phyloP scores from a whole-genome alignment of 2,888 invertebrate genomes.

The Acanthosoma haemorrhoidale region DNA sequence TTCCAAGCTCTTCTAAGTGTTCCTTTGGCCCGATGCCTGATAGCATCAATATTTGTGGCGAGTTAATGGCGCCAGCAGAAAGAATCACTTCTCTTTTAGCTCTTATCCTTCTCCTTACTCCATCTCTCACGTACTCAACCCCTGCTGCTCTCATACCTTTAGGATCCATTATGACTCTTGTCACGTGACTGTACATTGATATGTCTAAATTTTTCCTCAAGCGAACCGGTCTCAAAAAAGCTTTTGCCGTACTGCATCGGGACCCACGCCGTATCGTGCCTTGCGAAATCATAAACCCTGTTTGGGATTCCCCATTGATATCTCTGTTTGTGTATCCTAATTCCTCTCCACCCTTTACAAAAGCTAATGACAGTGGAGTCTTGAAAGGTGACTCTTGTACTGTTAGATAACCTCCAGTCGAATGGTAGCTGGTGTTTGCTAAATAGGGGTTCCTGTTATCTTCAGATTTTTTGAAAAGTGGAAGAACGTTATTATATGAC shows the following conservation, averaged over 20 bases:
- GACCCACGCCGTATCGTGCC: constrained; percentile 77
- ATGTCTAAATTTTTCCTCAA: constrained; percentile 72
- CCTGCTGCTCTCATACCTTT: constrained; percentile 62
- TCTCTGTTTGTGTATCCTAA: constrained; percentile 76
- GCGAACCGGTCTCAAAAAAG: constrained; percentile 76
- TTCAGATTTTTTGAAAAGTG: constrained; percentile 81
- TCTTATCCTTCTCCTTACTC: constrained; percentile 58
- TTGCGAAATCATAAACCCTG: constrained; percentile 82
- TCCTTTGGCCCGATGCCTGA: constrained; percentile 81
- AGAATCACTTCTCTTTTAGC: constrained; percentile 77
- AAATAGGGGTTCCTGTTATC: constrained; percentile 81
- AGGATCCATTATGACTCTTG: constrained; percentile 50
- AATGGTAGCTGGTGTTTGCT: constrained; percentile 67
- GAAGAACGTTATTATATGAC: constrained; percentile 74
- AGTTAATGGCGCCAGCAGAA: constrained; percentile 80
- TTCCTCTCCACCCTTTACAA: constrained; percentile 74
- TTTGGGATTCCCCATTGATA: constrained; percentile 74
- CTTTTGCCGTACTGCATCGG: constrained; percentile 82
- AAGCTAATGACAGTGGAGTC: constrained; percentile 73
- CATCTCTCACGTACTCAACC: constrained; percentile 65
- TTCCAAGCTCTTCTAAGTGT: constrained; percentile 64
- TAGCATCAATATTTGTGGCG: constrained; percentile 85
- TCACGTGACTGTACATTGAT: constrained; percentile 68
- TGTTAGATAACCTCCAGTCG: constrained; percentile 71
- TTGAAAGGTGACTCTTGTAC: constrained; percentile 78